Conservation (phyloP, 2,888 invertebrate genomes). For the Galerucella calmariensis region DNA sequence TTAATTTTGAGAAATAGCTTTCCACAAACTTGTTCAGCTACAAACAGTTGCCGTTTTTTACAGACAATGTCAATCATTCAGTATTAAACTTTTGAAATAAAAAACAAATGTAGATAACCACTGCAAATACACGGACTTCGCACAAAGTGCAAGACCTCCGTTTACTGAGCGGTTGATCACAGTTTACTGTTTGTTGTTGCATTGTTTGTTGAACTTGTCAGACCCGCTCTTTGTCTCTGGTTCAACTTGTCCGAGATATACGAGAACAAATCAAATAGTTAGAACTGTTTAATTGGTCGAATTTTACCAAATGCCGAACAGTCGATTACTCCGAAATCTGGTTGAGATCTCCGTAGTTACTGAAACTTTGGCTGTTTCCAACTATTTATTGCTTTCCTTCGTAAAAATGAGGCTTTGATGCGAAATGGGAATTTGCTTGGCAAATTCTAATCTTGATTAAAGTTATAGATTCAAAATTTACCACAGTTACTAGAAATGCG, state of each 20-base stretch:
- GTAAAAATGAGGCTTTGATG: constrained; percentile 15
- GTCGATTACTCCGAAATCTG: constrained; percentile 31
- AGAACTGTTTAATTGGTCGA: constrained; percentile 41
- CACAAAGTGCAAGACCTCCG: background rate
- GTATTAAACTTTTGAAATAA: too few relatives aligned
- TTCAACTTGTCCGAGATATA: constrained; percentile 38
- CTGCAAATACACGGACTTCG: too few relatives aligned
- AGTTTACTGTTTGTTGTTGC: constrained; percentile 62
- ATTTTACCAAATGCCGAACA: constrained; percentile 41
- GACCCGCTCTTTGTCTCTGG: constrained; percentile 43
- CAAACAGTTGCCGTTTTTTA: too few relatives aligned
- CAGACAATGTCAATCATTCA: too few relatives aligned
- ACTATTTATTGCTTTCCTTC: constrained; percentile 27
- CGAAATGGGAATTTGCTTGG: background rate
- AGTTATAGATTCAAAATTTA: background rate
- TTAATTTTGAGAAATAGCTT: too few relatives aligned
- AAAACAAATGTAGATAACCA: too few relatives aligned
- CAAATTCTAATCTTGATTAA: background rate
- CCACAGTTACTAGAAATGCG: background rate
- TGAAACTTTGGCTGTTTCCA: constrained; percentile 20
- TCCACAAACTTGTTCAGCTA: too few relatives aligned
- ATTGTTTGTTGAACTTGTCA: constrained; percentile 54
- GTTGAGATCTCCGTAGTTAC: constrained; percentile 19
- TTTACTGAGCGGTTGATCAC: constrained; percentile 52
- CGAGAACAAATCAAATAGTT: constrained; percentile 44